phyloP scores from a whole-genome alignment of 2,888 invertebrate species.

The Apeira syringaria region DNA sequence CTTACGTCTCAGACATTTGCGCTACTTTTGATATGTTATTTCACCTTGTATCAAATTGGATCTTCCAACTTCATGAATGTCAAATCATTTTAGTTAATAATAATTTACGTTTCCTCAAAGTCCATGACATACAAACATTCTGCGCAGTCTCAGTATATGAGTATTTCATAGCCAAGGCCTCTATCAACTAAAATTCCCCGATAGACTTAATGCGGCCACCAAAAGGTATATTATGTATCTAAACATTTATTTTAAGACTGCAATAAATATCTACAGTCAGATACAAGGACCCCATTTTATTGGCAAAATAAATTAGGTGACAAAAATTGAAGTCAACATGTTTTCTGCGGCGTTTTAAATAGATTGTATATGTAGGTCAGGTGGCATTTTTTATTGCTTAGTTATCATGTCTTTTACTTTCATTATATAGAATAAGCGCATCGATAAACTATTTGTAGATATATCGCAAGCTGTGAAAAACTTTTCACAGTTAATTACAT shows the following conservation, averaged over 20 bases:
- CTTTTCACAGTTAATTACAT: too few species aligned
- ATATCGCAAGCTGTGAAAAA: too few species aligned
- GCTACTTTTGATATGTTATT: background rate
- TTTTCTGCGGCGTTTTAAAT: constrained; percentile 13
- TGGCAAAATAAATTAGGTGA: constrained; percentile 26
- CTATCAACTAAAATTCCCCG: background rate
- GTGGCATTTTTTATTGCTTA: constrained; percentile 13
- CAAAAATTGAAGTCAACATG: constrained; percentile 19
- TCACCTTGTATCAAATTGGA: constrained; percentile 12
- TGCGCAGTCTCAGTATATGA: constrained; percentile 28
- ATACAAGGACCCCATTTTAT: constrained; percentile 27
- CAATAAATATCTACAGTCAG: constrained; percentile 25
- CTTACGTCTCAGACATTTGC: too few species aligned
- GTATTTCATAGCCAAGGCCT: background rate
- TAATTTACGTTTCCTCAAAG: constrained; percentile 22
- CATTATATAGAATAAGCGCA: too few species aligned
- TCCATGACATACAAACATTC: constrained; percentile 33
- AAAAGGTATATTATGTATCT: constrained; percentile 11
- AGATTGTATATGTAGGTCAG: constrained; percentile 23
- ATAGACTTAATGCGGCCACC: constrained; percentile 8
- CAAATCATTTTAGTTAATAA: constrained; percentile 14
- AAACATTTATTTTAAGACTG: constrained; percentile 18
- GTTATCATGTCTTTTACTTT: constrained; percentile 6
- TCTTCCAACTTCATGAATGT: constrained; percentile 9
- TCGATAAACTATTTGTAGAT: too few species aligned